Evolutionary conservation across 35 echinoderm and acorn worm species (phyloP), one percentile per base, ranked within the genome.

Genomic region (Lytechinus variegatus): DNA sequence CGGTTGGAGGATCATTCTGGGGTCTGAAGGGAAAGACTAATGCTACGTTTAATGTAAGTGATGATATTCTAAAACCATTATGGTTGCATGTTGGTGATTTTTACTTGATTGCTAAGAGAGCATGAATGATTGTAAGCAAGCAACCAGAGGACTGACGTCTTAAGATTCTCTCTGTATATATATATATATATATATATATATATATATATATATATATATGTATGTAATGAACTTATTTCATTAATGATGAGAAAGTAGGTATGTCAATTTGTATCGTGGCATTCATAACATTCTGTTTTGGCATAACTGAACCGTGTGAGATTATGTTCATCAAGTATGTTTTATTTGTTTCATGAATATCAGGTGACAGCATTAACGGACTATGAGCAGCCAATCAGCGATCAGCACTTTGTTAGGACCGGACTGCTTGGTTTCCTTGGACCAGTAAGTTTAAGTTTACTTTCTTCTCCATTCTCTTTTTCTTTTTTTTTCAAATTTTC

Each of bases 351-450:
- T 52, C 0, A 92, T 52, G 33, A 28, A 87, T 90, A 44, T 94
- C 97, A 99, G 98, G 96, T 99, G 12, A 95, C 97, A 61, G 96
- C 98, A 54, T 56, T 99, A 16, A 93, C 53, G 24, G 96, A 98
- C 89, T 94, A 97, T 54, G 98, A 94, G 33, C 94, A 96, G 29
- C 87, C 96, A 61, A 97, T 99, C 94, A 99, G 96, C 94, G 96
- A 97, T 52, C 95, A 98, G 53, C 88, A 95, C 12, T 99, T 99
- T 95, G 94, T 97, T 14, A 99, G 87, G 91, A 99, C 98, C 21
- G 98, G 98, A 56, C 96, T 97, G 11, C 97, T 99, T 55, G 98
- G 98, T 9, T 99, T 99, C 97, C 94, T 99, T 4, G 98, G 98
- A 91, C 98, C 98, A 21, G 98, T 99, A 98, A 96, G 98, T 97